Conservation (phyloP, 2,113 vertebrate genomes). For the Etheostoma spectabile region DNA sequence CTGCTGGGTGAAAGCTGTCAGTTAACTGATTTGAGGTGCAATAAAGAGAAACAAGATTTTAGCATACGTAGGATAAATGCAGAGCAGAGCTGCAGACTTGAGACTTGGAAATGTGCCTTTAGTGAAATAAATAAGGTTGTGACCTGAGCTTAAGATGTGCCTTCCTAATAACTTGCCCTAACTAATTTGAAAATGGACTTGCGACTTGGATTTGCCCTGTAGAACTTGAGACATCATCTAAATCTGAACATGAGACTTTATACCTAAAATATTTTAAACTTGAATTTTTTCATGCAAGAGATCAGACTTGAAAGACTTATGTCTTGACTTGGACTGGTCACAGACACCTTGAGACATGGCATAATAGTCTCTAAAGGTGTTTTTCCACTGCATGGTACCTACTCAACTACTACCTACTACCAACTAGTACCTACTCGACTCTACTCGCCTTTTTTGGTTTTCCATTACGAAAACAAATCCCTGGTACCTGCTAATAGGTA, state of each 20-base stretch:
- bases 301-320: background rate
- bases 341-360: background rate
- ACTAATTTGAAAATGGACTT: too few species aligned
- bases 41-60: background rate
- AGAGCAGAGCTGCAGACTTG: background rate
- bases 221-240: background rate
- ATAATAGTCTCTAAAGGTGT: background rate
- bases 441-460: too few species aligned
- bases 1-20: conserved; percentile 9
- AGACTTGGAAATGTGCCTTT: background rate
- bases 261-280: background rate
- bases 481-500: too few species aligned
- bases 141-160: background rate
- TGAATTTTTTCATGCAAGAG: too few species aligned
- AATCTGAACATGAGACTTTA: background rate
- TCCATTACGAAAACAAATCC: too few species aligned
- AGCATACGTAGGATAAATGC: background rate
- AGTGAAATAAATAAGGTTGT: background rate
- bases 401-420: too few species aligned
- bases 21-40: background rate
- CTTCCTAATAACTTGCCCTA: background rate
- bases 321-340: background rate
- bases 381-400: too few species aligned
- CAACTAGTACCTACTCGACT: too few species aligned
- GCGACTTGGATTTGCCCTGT: too few species aligned